A percentile compares a stretch with the other conserved stretches of the same genome.
These are phyloP conservation scores for Phoeniculus purpureus DNA, from an alignment of 2,797 vertebrate species.

Conservation along the genomic window DNA sequence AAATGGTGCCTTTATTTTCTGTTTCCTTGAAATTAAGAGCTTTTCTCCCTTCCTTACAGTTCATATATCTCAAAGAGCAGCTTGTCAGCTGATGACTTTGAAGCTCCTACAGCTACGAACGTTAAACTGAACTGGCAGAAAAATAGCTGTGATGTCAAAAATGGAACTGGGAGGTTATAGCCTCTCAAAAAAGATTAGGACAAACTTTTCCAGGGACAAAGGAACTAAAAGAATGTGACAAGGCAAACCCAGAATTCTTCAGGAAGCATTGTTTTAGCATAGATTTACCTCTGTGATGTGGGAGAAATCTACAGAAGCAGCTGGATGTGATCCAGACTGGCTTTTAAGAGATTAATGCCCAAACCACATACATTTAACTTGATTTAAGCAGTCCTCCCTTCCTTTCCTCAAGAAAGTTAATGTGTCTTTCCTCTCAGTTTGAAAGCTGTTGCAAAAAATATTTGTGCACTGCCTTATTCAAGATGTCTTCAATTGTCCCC, in stretches of 20 bases:
- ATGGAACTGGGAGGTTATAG: not conserved
- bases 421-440: not conserved
- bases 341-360: slow-evolving; percentile 3
- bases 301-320: not conserved
- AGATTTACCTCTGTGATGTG: not conserved
- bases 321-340: not conserved
- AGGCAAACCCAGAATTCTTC: slow-evolving; percentile 22
- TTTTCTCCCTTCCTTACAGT: not conserved
- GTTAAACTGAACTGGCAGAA: slow-evolving; percentile 46
- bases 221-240: slow-evolving; percentile 33
- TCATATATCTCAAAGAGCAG: slow-evolving; percentile 8
- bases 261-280: slow-evolving; percentile 3
- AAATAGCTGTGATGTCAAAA: slow-evolving; percentile 54
- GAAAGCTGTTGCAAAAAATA: not conserved
- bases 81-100: slow-evolving; percentile 30
- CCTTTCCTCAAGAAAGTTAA: not conserved
- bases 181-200: slow-evolving; percentile 26
- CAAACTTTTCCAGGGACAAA: slow-evolving; percentile 17
- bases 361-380: not conserved
- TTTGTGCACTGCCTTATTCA: not conserved
- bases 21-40: slow-evolving; percentile 22
- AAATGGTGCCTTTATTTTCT: slow-evolving; percentile 5
- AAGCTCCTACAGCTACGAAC: slow-evolving; percentile 14
- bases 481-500: not conserved
- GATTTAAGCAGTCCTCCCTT: not conserved